These are phyloP conservation scores for Parauchenoglanis punctatus DNA, from an alignment of 2,797 vertebrate genomes.

Conservation along the genomic window DNA sequence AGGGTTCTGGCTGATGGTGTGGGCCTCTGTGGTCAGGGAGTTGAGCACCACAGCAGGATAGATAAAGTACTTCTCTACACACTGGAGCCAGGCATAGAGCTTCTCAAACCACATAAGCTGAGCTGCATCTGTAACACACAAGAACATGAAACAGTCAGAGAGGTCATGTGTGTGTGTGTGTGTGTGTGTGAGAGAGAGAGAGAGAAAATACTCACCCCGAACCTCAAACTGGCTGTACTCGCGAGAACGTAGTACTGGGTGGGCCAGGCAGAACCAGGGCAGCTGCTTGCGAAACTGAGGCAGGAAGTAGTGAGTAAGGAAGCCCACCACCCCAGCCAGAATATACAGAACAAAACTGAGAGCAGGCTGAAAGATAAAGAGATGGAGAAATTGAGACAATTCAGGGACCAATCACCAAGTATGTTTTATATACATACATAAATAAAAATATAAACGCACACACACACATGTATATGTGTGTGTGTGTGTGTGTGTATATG, in stretches of 20 bases:
- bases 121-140: conserved; percentile 79
- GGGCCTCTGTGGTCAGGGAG: conserved; percentile 86
- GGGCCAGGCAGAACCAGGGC: conserved; percentile 91
- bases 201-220: conserved; percentile 77
- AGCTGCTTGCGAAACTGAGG: conserved; percentile 91
- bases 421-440: background rate
- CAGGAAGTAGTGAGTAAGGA: conserved; percentile 89
- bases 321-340: conserved; percentile 85
- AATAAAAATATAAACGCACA: too few species aligned
- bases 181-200: background rate
- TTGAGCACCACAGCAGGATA: conserved; percentile 90
- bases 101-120: conserved; percentile 96
- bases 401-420: background rate
- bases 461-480: too few species aligned
- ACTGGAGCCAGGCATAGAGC: conserved; percentile 88
- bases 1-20: conserved; percentile 78
- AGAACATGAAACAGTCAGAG: conserved; percentile 7
- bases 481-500: too few species aligned
- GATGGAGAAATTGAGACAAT: background rate
- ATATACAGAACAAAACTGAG: conserved; percentile 87
- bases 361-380: conserved; percentile 76
- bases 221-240: conserved; percentile 95
- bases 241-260: conserved; percentile 85
- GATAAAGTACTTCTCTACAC: conserved; percentile 88
- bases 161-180: background rate